Conservation (phyloP, 2,113 vertebrate species). For the Cercocebus atys region DNA sequence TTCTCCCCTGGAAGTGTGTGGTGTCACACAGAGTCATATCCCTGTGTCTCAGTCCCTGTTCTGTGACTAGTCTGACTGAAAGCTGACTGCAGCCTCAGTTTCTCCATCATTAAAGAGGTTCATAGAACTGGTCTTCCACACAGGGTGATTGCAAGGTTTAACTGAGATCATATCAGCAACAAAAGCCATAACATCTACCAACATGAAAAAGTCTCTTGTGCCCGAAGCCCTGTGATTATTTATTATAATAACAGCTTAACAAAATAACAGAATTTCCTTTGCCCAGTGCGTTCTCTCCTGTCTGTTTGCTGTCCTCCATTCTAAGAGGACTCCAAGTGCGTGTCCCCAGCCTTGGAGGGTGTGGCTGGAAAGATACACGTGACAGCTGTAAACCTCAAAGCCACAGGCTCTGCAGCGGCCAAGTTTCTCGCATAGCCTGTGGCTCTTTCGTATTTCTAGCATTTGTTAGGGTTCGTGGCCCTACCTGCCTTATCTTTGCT, state of each 20-base stretch:
- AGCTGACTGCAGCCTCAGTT: constrained; percentile 39
- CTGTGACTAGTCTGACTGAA: background rate
- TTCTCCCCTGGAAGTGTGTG: too few relatives aligned
- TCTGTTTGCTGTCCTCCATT: background rate
- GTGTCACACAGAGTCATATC: background rate
- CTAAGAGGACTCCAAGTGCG: background rate
- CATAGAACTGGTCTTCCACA: background rate
- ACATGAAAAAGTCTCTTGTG: background rate
- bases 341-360: constrained; percentile 30
- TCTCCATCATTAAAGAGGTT: background rate
- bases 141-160: background rate
- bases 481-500: constrained; percentile 32
- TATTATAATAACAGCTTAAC: background rate
- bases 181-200: background rate
- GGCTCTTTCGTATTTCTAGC: background rate
- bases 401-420: background rate
- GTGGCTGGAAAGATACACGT: constrained; percentile 38
- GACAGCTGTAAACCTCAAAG: constrained; percentile 19
- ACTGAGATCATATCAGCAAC: background rate
- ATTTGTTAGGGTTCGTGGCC: background rate
- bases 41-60: background rate
- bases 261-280: background rate
- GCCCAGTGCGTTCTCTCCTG: background rate
- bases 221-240: background rate
- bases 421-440: background rate